Evolutionary conservation across 2,888 invertebrate species (phyloP), one percentile per base, ranked within the genome.

Genomic region (Argyresthia goedartella): DNA sequence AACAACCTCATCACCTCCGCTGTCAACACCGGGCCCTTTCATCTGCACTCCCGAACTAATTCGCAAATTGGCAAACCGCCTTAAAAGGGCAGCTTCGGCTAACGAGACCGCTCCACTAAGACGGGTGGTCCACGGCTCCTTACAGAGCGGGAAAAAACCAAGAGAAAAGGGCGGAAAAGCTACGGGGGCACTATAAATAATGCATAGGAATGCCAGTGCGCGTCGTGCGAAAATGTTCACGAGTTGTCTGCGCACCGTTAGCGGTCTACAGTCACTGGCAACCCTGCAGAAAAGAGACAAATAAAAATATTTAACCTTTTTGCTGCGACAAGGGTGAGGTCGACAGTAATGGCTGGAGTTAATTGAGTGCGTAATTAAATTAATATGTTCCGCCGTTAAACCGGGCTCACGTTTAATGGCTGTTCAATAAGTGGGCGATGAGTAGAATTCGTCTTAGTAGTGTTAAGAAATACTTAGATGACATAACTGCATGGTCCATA

Each of bases 81-180:
- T n/a, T 48, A 48, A 15, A 48, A 35, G 48, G 48, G 14, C 15
- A 14, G 35, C 14, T 36, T 11, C 35, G 16, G 36, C 36, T 48
- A 48, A 48, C 48, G 48, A 48, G 48, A n/a, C 13, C 35, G 13
- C 13, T 36, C 13, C 44, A 66, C 63, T 62, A 59, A 59, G 59
- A 61, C 60, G 56, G 60, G 58, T 58, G 58, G 58, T 57, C 55
- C 50, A 52, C 69, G 71, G 67, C 72, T 53, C 58, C 25, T 25
- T 25, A 25, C 25, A 58, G 54, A 59, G 58, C 59, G 63, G 54
- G 50, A 56, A 69, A 77, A 69, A 70, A 73, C 68, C 60, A 58
- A 57, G 44, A 73, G 74, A 74, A 79, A 76, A 80, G 67, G 69
- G 66, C 68, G 75, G 78, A 79, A 81, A 79, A 77, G 66, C 71